phyloP scores from a whole-genome alignment of 1,140 invertebrate species.

The Lethocerus indicus region DNA sequence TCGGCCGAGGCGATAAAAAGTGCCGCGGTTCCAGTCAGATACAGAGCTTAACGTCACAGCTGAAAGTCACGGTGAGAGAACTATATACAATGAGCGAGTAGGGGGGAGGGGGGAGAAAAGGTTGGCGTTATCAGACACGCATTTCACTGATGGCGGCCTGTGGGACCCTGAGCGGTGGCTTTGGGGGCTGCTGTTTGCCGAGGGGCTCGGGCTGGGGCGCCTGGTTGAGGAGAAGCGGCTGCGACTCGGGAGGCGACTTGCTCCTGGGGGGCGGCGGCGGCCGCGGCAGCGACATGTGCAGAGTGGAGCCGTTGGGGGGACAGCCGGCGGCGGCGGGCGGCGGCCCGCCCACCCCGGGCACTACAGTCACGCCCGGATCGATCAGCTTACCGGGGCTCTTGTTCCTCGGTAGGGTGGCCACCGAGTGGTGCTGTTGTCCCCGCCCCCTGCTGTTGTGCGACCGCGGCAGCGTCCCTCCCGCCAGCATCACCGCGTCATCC shows the following conservation, averaged over 20 bases:
- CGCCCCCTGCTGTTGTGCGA: conserved; percentile 4
- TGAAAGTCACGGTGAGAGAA: too few relatives aligned
- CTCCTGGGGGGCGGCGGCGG: conserved; percentile 30
- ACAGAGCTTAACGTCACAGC: too few relatives aligned
- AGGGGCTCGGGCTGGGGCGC: conserved; percentile 12
- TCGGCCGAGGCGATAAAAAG: too few relatives aligned
- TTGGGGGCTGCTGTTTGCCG: conserved; percentile 20
- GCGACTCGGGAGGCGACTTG: conserved; percentile 24
- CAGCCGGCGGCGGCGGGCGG: conserved; percentile 36
- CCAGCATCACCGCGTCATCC: conserved; percentile 52
- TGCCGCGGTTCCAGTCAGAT: too few relatives aligned
- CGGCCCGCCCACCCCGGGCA: conserved; percentile 34
- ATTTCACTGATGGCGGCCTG: conserved; percentile 64
- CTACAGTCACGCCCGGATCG: too few relatives aligned
- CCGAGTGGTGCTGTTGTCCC: conserved; percentile 10
- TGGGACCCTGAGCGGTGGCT: conserved; percentile 33
- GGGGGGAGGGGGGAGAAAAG: too few relatives aligned
- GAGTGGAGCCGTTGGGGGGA: conserved; percentile 31
- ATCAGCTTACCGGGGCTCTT: conserved; percentile 32
- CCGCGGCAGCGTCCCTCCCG: conserved; percentile 22
- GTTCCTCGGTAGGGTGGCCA: conserved; percentile 26
- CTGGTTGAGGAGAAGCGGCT: conserved; percentile 20
- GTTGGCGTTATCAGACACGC: conserved; percentile 63
- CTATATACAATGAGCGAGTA: too few relatives aligned
- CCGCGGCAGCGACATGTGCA: conserved; percentile 37